Percentiles rank a stretch among this genome's conserved stretches.
These are phyloP conservation scores for Hippoglossus stenolepis DNA, from an alignment of 2,113 vertebrate species.

Conservation along the genomic window DNA sequence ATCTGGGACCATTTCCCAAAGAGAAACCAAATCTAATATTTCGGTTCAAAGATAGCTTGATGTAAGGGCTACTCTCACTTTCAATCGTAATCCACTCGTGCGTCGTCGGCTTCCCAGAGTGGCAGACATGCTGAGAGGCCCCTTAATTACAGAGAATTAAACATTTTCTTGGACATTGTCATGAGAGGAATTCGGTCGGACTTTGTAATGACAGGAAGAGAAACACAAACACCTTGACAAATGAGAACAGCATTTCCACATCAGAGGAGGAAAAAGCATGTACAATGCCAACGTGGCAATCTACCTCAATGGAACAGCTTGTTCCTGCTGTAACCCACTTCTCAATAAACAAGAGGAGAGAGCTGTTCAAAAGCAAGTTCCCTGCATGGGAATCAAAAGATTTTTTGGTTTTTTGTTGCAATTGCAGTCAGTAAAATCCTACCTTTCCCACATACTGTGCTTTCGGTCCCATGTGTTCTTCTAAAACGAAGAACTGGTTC, in stretches of 20 bases:
- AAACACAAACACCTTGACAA: conserved; percentile 21
- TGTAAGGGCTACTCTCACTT: conserved; percentile 37
- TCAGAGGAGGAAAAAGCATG: conserved; percentile 33
- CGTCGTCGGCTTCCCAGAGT: conserved; percentile 27
- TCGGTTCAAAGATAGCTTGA: conserved; percentile 42
- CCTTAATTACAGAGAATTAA: conserved; percentile 52
- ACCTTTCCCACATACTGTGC: conserved; percentile 99
- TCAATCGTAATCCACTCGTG: conserved; percentile 39
- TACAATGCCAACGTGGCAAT: conserved; percentile 42
- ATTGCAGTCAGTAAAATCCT: conserved; percentile 57
- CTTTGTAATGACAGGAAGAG: not conserved
- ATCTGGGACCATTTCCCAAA: conserved; percentile 38
- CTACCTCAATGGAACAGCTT: conserved; percentile 38
- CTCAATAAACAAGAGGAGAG: conserved; percentile 38
- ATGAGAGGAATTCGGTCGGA: conserved; percentile 28
- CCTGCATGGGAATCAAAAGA: conserved; percentile 40
- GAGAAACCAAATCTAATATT: conserved; percentile 48
- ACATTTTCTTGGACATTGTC: conserved; percentile 45
- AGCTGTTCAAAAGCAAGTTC: conserved; percentile 16
- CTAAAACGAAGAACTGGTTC: conserved; percentile 99
- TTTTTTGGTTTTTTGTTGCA: not conserved
- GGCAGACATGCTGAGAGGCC: conserved; percentile 28
- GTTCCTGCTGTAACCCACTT: conserved; percentile 46
- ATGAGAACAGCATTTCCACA: conserved; percentile 50
- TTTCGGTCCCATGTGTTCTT: conserved; percentile 98